Percentiles rank a stretch among this genome's conserved stretches.
Conservation (phyloP, 2,888 invertebrate genomes). For the Allygus modestus region DNA sequence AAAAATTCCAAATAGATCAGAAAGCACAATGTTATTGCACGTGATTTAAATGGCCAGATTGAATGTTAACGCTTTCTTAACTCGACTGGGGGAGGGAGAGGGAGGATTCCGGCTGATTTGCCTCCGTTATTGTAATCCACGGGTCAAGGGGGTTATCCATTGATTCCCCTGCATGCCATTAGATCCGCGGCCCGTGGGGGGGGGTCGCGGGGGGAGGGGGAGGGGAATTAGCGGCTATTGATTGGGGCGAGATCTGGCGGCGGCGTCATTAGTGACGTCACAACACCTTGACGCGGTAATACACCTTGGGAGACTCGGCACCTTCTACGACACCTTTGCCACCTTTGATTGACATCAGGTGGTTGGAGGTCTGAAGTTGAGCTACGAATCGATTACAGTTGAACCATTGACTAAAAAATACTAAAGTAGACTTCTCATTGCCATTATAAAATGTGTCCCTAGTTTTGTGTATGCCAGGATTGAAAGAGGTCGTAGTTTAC, state of each 20-base stretch:
- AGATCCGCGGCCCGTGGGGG: background rate
- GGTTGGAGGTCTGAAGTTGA: too few relatives aligned
- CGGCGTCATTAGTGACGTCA: constrained; percentile 58
- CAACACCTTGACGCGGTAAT: constrained; percentile 30
- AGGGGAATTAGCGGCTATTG: constrained; percentile 53
- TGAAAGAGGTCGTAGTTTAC: too few relatives aligned
- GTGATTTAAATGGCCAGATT: constrained; percentile 15
- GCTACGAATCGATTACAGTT: too few relatives aligned
- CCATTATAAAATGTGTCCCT: too few relatives aligned
- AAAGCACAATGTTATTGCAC: background rate
- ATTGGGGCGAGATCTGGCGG: constrained; percentile 59
- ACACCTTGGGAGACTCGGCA: too few relatives aligned
- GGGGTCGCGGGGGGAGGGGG: constrained; percentile 20
- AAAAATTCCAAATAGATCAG: background rate
- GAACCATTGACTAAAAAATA: too few relatives aligned
- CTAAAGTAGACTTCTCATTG: too few relatives aligned
- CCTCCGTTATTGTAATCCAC: constrained; percentile 49
- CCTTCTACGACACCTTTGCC: background rate
- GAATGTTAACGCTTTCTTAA: constrained; percentile 33
- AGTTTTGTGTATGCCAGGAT: too few relatives aligned
- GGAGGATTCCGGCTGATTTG: constrained; percentile 49
- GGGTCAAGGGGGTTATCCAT: constrained; percentile 60
- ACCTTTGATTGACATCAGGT: too few relatives aligned
- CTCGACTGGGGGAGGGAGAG: background rate
- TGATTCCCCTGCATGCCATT: constrained; percentile 60